phyloP scores from a whole-genome alignment of 2,113 vertebrate genomes.

The Chascanopsetta lugubris region DNA sequence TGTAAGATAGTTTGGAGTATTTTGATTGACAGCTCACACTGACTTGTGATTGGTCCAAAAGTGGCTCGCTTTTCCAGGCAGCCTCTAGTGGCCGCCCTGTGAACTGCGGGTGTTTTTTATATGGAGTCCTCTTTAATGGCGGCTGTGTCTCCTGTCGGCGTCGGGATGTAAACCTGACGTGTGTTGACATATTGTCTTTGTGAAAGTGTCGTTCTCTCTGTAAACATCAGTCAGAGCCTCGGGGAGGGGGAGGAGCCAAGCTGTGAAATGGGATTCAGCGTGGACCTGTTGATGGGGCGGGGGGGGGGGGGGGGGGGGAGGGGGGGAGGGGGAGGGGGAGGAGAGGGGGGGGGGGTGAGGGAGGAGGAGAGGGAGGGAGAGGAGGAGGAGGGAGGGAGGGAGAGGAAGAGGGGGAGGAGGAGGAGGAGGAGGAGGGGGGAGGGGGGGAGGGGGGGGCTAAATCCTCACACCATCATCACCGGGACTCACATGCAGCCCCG shows the following conservation, averaged over 20 bases:
- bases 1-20: no score
- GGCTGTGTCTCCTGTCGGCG: no score
- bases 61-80: no score
- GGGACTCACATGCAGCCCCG: constrained; percentile 69
- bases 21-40: no score
- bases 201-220: constrained; percentile 27
- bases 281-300: constrained; percentile 43
- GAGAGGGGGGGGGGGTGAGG: constrained; percentile 44
- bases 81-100: no score
- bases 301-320: constrained; percentile 46
- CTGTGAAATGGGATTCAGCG: constrained; percentile 18
- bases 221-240: constrained; percentile 17
- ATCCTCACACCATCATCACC: constrained; percentile 72
- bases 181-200: constrained; percentile 18
- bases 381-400: constrained; percentile 56
- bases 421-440: constrained; percentile 50
- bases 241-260: constrained; percentile 18
- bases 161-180: constrained; percentile 18
- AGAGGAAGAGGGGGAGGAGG: constrained; percentile 58
- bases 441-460: constrained; percentile 64
- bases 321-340: constrained; percentile 47
- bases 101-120: no score
- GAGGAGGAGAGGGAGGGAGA: constrained; percentile 38
- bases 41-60: no score
- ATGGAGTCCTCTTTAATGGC: no score